A percentile compares a stretch with the other conserved stretches of the same genome.
phyloP scores from a whole-genome alignment of 2,888 invertebrate genomes.

The Trichacis sp. region DNA sequence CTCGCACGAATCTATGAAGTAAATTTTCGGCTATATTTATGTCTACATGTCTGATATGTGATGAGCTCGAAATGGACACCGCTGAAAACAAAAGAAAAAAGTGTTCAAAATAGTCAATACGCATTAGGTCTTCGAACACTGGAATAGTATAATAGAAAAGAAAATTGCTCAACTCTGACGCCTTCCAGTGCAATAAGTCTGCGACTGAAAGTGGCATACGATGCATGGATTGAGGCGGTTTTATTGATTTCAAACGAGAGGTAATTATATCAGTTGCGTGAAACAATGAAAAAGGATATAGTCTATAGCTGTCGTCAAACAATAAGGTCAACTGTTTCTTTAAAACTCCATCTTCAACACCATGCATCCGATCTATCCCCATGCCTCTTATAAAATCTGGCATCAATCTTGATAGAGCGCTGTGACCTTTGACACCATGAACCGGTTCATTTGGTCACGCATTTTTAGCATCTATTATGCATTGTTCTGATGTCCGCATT shows the following conservation, averaged over 20 bases:
- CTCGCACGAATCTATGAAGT: slow-evolving; percentile 20
- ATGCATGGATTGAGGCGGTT: slow-evolving; percentile 35
- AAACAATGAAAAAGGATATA: slow-evolving; percentile 23
- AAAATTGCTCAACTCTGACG: slow-evolving; percentile 29
- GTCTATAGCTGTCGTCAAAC: slow-evolving; percentile 26
- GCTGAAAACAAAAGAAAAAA: not conserved
- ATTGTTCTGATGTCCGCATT: too few relatives aligned
- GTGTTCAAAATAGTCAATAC: too few relatives aligned
- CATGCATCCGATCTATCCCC: slow-evolving; percentile 40
- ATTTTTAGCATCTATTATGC: too few relatives aligned
- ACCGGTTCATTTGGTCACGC: too few relatives aligned
- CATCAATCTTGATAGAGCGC: too few relatives aligned
- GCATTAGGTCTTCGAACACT: slow-evolving; percentile 19
- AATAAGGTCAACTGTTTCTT: slow-evolving; percentile 30
- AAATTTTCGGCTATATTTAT: slow-evolving; percentile 7
- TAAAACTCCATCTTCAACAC: slow-evolving; percentile 32
- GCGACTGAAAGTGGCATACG: slow-evolving; percentile 28
- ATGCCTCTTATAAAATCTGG: slow-evolving; percentile 27
- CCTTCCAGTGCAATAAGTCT: too few relatives aligned
- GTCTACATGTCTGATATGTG: slow-evolving; percentile 3
- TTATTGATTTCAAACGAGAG: slow-evolving; percentile 10
- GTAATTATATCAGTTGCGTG: slow-evolving; percentile 4
- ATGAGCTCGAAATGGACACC: slow-evolving; percentile 17
- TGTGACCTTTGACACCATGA: slow-evolving; percentile 36
- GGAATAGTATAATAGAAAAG: slow-evolving; percentile 33